Conservation (phyloP, 2,113 vertebrate genomes). For the Melanerpes formicivorus region DNA sequence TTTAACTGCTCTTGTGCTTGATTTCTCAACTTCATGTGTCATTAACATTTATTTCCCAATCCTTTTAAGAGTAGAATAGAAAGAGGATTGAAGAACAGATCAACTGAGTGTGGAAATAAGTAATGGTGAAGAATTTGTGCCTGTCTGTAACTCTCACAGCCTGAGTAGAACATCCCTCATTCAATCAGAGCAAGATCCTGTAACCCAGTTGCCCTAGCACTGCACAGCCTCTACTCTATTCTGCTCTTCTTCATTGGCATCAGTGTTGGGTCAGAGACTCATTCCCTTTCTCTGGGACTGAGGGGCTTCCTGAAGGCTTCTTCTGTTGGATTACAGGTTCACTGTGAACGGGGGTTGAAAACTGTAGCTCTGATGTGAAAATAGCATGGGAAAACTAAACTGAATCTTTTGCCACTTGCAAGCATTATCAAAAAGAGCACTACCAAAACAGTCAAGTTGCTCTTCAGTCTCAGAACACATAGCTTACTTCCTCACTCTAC, state of each 20-base stretch:
- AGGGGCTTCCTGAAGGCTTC: background rate
- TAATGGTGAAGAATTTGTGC: background rate
- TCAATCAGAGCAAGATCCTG: background rate
- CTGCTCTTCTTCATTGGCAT: background rate
- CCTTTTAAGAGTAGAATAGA: background rate
- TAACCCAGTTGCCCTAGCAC: background rate
- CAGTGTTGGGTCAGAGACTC: background rate
- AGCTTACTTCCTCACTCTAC: background rate
- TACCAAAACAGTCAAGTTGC: background rate
- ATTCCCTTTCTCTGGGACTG: background rate
- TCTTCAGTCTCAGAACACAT: constrained; percentile 14
- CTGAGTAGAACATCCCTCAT: background rate
- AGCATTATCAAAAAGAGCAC: background rate
- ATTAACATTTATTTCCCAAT: background rate
- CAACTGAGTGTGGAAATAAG: background rate
- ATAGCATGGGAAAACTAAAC: background rate
- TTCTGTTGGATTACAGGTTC: background rate
- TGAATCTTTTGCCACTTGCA: background rate
- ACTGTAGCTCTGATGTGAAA: background rate
- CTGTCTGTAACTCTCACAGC: background rate
- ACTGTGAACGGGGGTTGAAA: background rate
- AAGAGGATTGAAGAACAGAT: background rate
- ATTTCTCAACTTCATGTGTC: constrained; percentile 7
- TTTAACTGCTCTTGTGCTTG: background rate
- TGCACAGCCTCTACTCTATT: background rate